phyloP scores from a whole-genome alignment of 1,140 invertebrate species.

The Belonocnema kinseyi region DNA sequence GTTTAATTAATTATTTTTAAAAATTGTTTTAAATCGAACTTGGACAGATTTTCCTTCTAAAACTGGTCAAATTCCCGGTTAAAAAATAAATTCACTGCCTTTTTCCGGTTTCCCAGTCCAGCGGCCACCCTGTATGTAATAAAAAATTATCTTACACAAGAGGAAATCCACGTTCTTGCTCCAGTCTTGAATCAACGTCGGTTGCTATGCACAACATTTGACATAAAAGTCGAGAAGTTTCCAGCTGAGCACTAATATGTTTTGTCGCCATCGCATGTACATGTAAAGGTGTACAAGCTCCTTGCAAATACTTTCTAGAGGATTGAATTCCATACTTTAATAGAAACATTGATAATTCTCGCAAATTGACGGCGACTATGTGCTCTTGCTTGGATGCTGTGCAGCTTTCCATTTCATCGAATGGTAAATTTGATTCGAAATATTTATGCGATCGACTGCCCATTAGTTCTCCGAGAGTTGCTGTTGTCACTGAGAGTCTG shows the following conservation, averaged over 20 bases:
- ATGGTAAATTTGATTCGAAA: slow-evolving; percentile 78
- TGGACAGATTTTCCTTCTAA: too few relatives aligned
- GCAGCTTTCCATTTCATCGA: slow-evolving; percentile 88
- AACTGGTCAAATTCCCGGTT: too few relatives aligned
- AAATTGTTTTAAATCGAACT: too few relatives aligned
- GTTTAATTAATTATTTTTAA: too few relatives aligned
- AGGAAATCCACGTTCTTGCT: slow-evolving; percentile 85
- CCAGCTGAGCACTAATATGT: slow-evolving; percentile 86
- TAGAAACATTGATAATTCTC: slow-evolving; percentile 88
- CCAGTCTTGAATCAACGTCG: slow-evolving; percentile 79
- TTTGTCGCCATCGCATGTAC: slow-evolving; percentile 88
- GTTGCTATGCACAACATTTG: slow-evolving; percentile 83
- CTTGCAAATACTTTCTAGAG: slow-evolving; percentile 67
- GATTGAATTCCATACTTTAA: slow-evolving; percentile 80
- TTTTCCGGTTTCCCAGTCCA: too few relatives aligned
- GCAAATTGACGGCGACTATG: slow-evolving; percentile 89
- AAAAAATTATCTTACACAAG: slow-evolving; percentile 80
- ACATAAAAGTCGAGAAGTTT: slow-evolving; percentile 85
- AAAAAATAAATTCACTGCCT: too few relatives aligned
- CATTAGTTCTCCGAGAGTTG: slow-evolving; percentile 71
- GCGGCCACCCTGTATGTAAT: neutral
- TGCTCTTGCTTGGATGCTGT: slow-evolving; percentile 92
- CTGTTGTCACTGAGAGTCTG: slow-evolving; percentile 64
- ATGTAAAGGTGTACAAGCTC: slow-evolving; percentile 81
- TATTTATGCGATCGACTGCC: slow-evolving; percentile 67